These are phyloP conservation scores for Python bivittatus DNA, from an alignment of 2,113 vertebrate genomes.

Conservation along the genomic window DNA sequence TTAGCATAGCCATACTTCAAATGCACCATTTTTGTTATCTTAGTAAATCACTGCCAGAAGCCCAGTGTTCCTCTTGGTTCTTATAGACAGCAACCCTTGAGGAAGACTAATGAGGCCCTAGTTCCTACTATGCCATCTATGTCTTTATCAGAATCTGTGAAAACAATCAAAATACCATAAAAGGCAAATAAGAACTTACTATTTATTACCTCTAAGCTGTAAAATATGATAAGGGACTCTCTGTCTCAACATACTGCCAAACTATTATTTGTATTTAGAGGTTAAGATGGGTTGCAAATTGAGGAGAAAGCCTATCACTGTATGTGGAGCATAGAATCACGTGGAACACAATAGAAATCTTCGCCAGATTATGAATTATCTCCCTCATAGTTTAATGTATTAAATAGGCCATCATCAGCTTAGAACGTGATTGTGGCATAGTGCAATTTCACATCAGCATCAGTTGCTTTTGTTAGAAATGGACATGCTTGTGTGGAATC, in stretches of 20 bases:
- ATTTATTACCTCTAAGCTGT: not conserved
- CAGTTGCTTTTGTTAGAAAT: not conserved
- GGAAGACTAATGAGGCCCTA: not conserved
- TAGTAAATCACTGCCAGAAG: not conserved
- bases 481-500: not conserved
- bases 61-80: not conserved
- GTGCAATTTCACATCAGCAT: not conserved
- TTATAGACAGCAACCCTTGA: not conserved
- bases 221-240: not conserved
- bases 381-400: not conserved
- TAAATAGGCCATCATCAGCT: not conserved
- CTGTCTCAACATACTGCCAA: not conserved
- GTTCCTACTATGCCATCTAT: not conserved
- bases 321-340: fast-evolving
- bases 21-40: not conserved
- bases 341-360: not conserved
- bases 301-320: not conserved
- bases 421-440: not conserved
- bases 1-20: not conserved
- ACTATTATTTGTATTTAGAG: not conserved
- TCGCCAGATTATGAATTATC: not conserved
- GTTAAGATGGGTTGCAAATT: not conserved
- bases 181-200: not conserved
- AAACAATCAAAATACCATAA: not conserved
- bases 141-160: not conserved